Conservation (phyloP, 2,888 invertebrate species). For the Clepsis dumicolana region DNA sequence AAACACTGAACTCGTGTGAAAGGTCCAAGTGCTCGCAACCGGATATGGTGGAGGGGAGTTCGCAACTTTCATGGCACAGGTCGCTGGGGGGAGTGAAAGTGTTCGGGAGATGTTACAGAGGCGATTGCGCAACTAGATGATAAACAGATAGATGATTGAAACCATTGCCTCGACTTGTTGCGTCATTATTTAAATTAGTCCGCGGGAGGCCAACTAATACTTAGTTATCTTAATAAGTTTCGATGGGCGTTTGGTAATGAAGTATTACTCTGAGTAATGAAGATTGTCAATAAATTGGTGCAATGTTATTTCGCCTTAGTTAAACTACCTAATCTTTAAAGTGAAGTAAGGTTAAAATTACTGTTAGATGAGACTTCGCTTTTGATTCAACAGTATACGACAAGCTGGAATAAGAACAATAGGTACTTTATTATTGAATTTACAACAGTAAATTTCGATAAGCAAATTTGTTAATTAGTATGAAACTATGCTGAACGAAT, state of each 20-base stretch:
- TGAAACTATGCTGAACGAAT: not conserved
- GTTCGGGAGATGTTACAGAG: constrained; percentile 44
- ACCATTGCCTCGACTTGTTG: constrained; percentile 24
- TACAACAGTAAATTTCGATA: too few species aligned
- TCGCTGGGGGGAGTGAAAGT: constrained; percentile 52
- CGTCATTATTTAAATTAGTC: constrained; percentile 28
- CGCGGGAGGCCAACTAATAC: constrained; percentile 6
- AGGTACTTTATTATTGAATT: too few species aligned
- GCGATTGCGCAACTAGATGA: constrained; percentile 43
- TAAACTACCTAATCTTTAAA: not conserved
- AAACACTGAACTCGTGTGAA: constrained; percentile 39
- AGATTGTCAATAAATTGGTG: not conserved
- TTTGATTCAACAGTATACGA: too few species aligned
- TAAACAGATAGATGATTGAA: constrained; percentile 40
- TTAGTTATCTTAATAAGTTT: constrained; percentile 13
- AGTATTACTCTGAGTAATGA: too few species aligned
- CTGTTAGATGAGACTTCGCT: too few species aligned
- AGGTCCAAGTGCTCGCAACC: constrained; percentile 40
- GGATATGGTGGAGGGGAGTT: constrained; percentile 44
- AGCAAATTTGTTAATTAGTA: not conserved
- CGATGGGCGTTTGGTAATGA: constrained; percentile 10
- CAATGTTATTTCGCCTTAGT: not conserved
- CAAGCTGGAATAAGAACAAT: too few species aligned
- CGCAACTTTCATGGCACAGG: constrained; percentile 52
- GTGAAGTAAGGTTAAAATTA: not conserved